Evolutionary conservation across 2,113 vertebrate genomes (phyloP).

Genomic region (Furnarius figulus): DNA sequence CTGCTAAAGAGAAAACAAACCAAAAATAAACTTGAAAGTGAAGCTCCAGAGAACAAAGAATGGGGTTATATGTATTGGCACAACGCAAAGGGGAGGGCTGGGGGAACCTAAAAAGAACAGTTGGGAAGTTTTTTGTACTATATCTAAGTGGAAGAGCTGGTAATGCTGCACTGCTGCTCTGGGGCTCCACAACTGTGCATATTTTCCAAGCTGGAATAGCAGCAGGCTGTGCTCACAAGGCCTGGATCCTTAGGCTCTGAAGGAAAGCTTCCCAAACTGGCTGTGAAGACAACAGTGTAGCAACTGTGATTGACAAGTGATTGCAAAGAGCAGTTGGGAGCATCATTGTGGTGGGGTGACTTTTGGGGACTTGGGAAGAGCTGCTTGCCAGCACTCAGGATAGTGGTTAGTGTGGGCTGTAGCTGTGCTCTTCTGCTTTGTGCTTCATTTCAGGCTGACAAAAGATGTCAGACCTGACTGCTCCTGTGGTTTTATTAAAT

Average conservation of each 20-base stretch:
- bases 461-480: neutral
- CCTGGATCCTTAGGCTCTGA: neutral
- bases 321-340: neutral
- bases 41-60: neutral
- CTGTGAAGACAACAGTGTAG: rapidly evolving
- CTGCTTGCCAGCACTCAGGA: neutral
- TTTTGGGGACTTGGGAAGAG: neutral
- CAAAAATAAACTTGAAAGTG: constrained; percentile 33
- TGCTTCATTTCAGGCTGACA: neutral
- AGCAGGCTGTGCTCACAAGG: rapidly evolving
- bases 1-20: neutral
- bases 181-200: rapidly evolving
- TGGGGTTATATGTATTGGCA: neutral
- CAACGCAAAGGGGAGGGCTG: neutral
- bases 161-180: neutral
- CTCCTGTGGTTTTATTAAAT: neutral
- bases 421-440: neutral
- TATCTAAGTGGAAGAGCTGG: neutral
- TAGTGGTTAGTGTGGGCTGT: rapidly evolving
- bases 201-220: neutral
- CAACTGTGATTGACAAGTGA: neutral
- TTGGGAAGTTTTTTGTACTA: neutral
- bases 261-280: neutral
- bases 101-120: neutral
- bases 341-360: neutral